Percentiles rank a stretch among this genome's conserved stretches.
Conservation (phyloP, 1,140 invertebrate genomes). For the Scylla paramamosain region DNA sequence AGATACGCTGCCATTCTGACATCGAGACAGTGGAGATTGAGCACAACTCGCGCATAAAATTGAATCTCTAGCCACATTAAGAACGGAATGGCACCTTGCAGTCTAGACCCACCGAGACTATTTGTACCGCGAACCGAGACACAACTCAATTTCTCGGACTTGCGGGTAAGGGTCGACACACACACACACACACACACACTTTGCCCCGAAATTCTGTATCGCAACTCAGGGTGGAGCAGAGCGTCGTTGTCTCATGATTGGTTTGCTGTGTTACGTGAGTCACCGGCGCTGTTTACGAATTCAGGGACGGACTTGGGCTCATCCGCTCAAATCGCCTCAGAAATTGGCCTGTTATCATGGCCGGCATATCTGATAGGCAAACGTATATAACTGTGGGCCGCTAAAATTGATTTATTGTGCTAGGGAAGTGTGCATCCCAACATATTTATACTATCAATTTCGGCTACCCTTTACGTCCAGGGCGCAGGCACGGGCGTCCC, state of each 20-base stretch:
- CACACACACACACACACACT: constrained; percentile 32
- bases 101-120: constrained; percentile 8
- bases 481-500: constrained; percentile 16
- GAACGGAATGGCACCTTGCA: constrained; percentile 36
- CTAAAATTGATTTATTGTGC: constrained; percentile 76
- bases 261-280: not conserved
- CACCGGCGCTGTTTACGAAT: constrained; percentile 62
- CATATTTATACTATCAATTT: constrained; percentile 76
- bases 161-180: not conserved
- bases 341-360: constrained; percentile 73
- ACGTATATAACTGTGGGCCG: constrained; percentile 74
- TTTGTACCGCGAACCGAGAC: not conserved
- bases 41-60: constrained; percentile 25
- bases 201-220: constrained; percentile 30
- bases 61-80: constrained; percentile 44
- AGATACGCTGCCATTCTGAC: constrained; percentile 19
- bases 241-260: constrained; percentile 36
- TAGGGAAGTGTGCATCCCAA: constrained; percentile 75
- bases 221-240: not conserved
- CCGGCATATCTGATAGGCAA: constrained; percentile 72
- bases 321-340: constrained; percentile 68
- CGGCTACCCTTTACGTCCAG: constrained; percentile 61
- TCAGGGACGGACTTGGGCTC: constrained; percentile 56
- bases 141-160: not conserved
- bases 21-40: constrained; percentile 13